These are phyloP conservation scores for Grammomys dolichurus DNA, from an alignment of 2,113 vertebrate species.

Conservation along the genomic window DNA sequence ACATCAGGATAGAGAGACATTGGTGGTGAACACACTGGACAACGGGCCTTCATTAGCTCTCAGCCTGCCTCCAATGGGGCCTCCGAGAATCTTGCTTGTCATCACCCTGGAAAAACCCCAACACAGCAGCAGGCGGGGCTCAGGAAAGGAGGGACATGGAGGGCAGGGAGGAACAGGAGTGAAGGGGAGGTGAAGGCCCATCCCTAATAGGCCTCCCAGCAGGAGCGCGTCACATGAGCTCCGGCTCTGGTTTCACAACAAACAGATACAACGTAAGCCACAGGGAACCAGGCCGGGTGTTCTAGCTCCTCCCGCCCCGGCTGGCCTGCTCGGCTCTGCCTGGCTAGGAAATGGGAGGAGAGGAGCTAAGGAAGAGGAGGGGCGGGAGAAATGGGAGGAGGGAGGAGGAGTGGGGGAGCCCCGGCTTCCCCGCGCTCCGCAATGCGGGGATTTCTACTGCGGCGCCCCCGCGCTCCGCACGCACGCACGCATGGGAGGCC, in stretches of 20 bases:
- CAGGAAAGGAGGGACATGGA: neutral
- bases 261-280: slow-evolving; percentile 91
- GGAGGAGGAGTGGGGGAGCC: slow-evolving; percentile 47
- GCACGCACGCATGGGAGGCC: neutral
- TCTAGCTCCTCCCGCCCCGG: neutral
- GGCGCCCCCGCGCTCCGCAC: slow-evolving; percentile 43
- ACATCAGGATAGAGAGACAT: neutral
- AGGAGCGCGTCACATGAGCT: slow-evolving; percentile 89
- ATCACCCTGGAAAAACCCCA: slow-evolving; percentile 63
- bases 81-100: neutral
- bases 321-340: neutral
- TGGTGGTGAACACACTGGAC: too few relatives aligned
- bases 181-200: neutral
- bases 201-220: neutral
- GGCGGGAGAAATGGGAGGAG: neutral
- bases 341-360: neutral
- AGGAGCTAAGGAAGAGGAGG: slow-evolving; percentile 12
- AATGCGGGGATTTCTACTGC: slow-evolving; percentile 85
- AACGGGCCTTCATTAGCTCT: fast-evolving
- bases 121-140: neutral
- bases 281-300: slow-evolving; percentile 4
- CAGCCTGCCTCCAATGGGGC: neutral
- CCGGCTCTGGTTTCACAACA: slow-evolving; percentile 96
- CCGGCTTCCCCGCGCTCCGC: slow-evolving; percentile 82
- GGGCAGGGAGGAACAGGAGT: neutral